These are phyloP conservation scores for Syncerus caffer DNA, from an alignment of 2,797 vertebrate species.

Conservation along the genomic window DNA sequence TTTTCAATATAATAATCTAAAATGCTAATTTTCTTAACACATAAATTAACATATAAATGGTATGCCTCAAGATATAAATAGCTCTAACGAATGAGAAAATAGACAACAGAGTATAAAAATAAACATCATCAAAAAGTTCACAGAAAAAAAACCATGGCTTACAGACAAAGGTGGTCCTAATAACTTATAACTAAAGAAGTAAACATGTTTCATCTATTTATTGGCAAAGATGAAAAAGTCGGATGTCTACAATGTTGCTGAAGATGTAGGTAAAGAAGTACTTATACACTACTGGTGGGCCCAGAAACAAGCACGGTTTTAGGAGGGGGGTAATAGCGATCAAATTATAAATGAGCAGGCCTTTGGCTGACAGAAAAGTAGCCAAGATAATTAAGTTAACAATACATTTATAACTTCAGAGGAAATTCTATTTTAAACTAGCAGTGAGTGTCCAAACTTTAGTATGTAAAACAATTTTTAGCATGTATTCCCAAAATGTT, in stretches of 20 bases:
- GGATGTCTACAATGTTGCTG: neutral
- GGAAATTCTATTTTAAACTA: constrained; percentile 31
- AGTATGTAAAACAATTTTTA: constrained; percentile 11
- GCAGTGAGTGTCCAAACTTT: neutral
- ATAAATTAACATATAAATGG: neutral
- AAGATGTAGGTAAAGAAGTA: neutral
- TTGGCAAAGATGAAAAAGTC: neutral
- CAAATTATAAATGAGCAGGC: neutral
- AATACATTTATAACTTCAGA: neutral
- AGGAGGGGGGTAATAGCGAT: neutral
- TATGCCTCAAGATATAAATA: constrained; percentile 1
- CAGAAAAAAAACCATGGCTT: neutral
- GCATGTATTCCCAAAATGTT: neutral
- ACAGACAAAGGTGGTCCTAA: neutral
- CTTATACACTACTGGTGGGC: neutral
- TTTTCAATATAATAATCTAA: neutral
- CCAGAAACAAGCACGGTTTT: neutral
- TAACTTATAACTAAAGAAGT: constrained; percentile 19
- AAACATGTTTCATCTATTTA: constrained; percentile 5
- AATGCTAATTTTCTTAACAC: neutral
- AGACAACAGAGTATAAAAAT: neutral
- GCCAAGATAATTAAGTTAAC: neutral
- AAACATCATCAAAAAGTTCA: neutral
- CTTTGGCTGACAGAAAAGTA: constrained; percentile 9
- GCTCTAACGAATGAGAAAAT: neutral